Evolutionary conservation across 2,113 vertebrate genomes (phyloP), one percentile per base, ranked within the genome.

Genomic region (Callipepla squamata): DNA sequence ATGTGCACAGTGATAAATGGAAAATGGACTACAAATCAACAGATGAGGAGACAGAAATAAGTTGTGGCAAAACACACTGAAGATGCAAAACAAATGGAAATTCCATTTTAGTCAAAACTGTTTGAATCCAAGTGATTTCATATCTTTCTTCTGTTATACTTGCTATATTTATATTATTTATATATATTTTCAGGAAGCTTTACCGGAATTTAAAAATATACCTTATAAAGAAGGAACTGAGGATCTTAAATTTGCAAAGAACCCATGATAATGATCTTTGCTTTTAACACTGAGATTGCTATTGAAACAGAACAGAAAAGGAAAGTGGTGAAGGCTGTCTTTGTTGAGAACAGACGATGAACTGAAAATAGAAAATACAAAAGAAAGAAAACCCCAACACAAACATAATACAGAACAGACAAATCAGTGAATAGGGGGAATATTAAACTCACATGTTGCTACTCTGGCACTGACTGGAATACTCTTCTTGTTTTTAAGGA

Each of bases 401-500:
- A 66, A 58, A 53, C 0, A 2, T 25, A 8, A 19, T 87, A 17
- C 0, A 0, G 36, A 83, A 34, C 0, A 83, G 42, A 45, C 7
- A 67, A 45, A 76, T 59, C 51, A 50, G 51, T 28, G 61, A 76
- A 36, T 1, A 51, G 2, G 30, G n/a, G 23, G 38, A 74, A 57
- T 63, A 20, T 38, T 42, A 23, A 81, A 98, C 97, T 97, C 89
- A 99, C 99, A 98, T 22, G 99, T 99, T 68, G 99, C 98, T 58
- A 99, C 98, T 18, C 99, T 97, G 74, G 99, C 99, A 2, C 98
- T 99, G 95, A 99, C 98, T 7, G 99, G 99, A 76, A 99, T 97
- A 45, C 99, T 99, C 94, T 86, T 99, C 97, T 98, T 98, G 97
- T 99, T 99, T 95, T 97, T 99, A 13, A 99, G 98, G 91, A 99